Evolutionary conservation across 2,797 vertebrate genomes (phyloP), one percentile per base, ranked within the genome.

Genomic region (Sebastes hubbsi): DNA sequence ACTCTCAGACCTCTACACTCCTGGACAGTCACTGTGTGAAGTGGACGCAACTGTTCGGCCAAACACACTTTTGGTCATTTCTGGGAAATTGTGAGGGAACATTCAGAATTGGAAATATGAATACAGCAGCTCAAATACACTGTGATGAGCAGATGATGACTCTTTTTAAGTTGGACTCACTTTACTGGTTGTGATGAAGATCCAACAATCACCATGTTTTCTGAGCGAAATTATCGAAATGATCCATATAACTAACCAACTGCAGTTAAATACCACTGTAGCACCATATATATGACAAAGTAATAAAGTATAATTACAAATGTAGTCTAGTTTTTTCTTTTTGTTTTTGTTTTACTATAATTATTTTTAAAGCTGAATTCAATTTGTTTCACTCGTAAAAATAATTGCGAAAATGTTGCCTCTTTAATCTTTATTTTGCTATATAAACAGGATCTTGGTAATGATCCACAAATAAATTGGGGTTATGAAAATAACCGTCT

Each of bases 21-120:
- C 56, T 46, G 69, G 13, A 12, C 34, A 4, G 7, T 8, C 24
- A 71, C 36, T 20, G 54, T 34, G 13, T 46, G 18, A 46, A 18
- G 16, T 46, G 42, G 42, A 46, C 14, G 42, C 0, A 0, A 46
- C 42, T 46, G 16, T 46, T 3, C 0, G 16, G 16, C 16, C 42
- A 61, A 61, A 61, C 10, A 27, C 27, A 32, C 60, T 46, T 46
- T 67, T 52, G 56, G 25, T 29, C 4, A 59, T 59, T 29, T 9
- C 16, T 0, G 16, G 38, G 13, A 66, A 49, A 20, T 29, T 25
- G 20, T 24, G 20, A 32, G 12, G 38, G 38, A 2, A 68, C 20
- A 22, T 22, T 2, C 7, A 34, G 29, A 55, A n/a, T 22, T 24
- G 5, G 0, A 24, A 63, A 22, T 22, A 62, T 62, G 20, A 34